phyloP scores from a whole-genome alignment of 1,140 invertebrate genomes.

The Pararge aegeria region DNA sequence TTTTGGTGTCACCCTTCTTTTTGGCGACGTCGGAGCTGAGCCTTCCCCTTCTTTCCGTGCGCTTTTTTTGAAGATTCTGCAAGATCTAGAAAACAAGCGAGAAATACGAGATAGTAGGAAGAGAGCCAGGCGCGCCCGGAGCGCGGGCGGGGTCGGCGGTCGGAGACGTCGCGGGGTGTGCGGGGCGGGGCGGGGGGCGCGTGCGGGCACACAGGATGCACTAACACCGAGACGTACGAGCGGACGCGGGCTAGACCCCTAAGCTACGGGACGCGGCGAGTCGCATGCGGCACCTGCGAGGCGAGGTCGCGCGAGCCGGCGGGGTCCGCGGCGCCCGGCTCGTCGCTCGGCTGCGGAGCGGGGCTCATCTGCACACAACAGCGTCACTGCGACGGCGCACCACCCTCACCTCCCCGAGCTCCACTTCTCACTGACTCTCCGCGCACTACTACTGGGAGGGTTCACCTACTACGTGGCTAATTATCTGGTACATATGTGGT shows the following conservation, averaged over 20 bases:
- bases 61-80: slow-evolving; percentile 98
- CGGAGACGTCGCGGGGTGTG: slow-evolving; percentile 53
- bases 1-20: slow-evolving; percentile 95
- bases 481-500: slow-evolving; percentile 29
- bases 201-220: slow-evolving; percentile 69
- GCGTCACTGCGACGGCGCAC: slow-evolving; percentile 64
- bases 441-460: slow-evolving; percentile 39
- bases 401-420: slow-evolving; percentile 64
- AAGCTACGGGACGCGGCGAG: slow-evolving; percentile 57
- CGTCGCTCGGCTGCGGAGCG: slow-evolving; percentile 81
- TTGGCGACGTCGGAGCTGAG: slow-evolving; percentile 93
- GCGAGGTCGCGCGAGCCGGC: slow-evolving; percentile 81
- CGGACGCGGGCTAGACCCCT: slow-evolving; percentile 66
- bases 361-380: slow-evolving; percentile 81
- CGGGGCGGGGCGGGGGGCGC: slow-evolving; percentile 59
- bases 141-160: slow-evolving; percentile 54
- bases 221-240: slow-evolving; percentile 75
- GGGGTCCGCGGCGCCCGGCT: slow-evolving; percentile 77
- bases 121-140: slow-evolving; percentile 76
- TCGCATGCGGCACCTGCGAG: slow-evolving; percentile 80
- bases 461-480: slow-evolving; percentile 33
- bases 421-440: slow-evolving; percentile 75
- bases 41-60: slow-evolving; percentile 95
- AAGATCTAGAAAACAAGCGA: slow-evolving; percentile 96
- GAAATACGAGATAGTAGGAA: slow-evolving; percentile 86